Evolutionary conservation across 2,797 vertebrate species (phyloP), one percentile per base, ranked within the genome.

Genomic region (Limosa lapponica): DNA sequence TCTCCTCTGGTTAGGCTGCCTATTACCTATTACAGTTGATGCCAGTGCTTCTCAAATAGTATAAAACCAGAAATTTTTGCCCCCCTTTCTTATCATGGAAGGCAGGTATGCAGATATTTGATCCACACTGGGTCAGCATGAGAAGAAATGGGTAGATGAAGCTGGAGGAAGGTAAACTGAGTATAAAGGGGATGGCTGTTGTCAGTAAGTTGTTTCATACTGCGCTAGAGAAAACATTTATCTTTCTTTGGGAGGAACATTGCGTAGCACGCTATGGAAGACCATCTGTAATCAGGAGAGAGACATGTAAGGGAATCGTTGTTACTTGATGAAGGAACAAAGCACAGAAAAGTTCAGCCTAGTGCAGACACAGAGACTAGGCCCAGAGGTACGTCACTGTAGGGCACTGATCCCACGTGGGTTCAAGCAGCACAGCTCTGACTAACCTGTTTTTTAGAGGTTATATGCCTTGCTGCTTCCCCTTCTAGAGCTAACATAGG

Each of bases 261-360:
- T 52, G 30, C 17, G 13, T 16, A 11, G 32, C 23, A 13, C 2
- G 0, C 24, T 23, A 0, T 2, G 1, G 16, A 92, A 81, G 13
- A 49, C 25, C 28, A 24, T 49, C 12, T 66, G 88, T n/a, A 36
- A 19, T 71, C 19, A 28, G 11, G 10, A 54, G 17, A 36, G n/a
- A 15, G 9, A 28, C 3, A 6, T 10, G 1, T 32, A 44, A 48
- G 7, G 13, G 11, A 4, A 13, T 84, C 0, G 0, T 15, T 87
- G 75, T 58, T 46, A 13, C 46, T 70, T 87, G 0, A 0, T 52
- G 37, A 41, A 59, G 39, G 30, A 71, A 15, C 5, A 10, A 46
- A 73, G 5, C 30, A 28, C 6, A 46, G 48, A 13, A 18, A 32
- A 61, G 3, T 41, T 25, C 19, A n/a, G 8, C 17, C 41, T 57